These are phyloP conservation scores for Atractosteus spatula DNA, from an alignment of 2,113 vertebrate genomes.

Conservation along the genomic window DNA sequence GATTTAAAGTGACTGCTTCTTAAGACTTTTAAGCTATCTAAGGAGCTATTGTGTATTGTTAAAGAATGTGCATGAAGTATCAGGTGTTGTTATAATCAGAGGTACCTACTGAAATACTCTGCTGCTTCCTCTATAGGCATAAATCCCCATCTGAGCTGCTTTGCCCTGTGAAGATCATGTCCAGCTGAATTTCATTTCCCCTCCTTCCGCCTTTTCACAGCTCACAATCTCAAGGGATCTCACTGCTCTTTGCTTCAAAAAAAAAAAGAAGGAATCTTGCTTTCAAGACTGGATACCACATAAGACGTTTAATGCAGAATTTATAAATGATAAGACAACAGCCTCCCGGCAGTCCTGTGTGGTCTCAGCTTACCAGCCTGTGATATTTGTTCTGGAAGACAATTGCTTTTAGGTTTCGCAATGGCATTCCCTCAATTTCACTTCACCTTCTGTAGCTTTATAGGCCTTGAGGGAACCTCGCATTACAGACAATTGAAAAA, in stretches of 20 bases:
- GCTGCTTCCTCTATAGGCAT: neutral
- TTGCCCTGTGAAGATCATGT: neutral
- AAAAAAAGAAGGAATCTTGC: neutral
- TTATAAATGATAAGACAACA: neutral
- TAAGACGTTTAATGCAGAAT: neutral
- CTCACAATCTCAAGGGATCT: neutral
- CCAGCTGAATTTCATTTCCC: slow-evolving; percentile 1
- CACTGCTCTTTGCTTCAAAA: neutral
- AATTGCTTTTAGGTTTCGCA: neutral
- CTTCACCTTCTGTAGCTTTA: no score
- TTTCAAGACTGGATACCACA: neutral
- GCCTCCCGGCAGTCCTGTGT: neutral
- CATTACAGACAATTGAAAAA: neutral
- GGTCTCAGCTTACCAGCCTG: neutral
- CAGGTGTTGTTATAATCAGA: no score
- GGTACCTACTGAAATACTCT: no score
- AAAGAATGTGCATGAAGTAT: no score
- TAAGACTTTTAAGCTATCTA: no score
- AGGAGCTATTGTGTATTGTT: no score
- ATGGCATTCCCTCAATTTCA: neutral
- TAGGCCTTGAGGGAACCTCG: no score
- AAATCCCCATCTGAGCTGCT: neutral
- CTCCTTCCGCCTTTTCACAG: neutral
- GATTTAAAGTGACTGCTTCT: no score
- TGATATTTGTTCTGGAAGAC: neutral